These are phyloP conservation scores for Serripes groenlandicus DNA, from an alignment of 2,888 invertebrate species.

Conservation along the genomic window DNA sequence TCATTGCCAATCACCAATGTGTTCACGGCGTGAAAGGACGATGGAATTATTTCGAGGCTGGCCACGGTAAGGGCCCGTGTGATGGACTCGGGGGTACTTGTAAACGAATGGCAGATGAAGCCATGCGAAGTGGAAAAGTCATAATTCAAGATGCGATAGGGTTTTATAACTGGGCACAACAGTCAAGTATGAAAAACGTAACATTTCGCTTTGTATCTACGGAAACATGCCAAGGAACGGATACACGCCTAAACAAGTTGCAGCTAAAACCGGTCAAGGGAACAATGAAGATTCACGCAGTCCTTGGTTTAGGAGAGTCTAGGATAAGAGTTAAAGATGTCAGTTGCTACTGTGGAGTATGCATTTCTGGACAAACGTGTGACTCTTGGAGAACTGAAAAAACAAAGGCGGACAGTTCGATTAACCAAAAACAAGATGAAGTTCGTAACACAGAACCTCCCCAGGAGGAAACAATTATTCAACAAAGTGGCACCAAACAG, in stretches of 20 bases:
- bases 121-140: conserved; percentile 22
- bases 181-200: conserved; percentile 37
- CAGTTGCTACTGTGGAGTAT: conserved; percentile 25
- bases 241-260: background rate
- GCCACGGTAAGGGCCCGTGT: conserved; percentile 58
- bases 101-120: conserved; percentile 54
- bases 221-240: conserved; percentile 2
- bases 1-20: conserved; percentile 39
- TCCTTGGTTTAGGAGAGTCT: background rate
- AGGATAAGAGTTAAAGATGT: background rate
- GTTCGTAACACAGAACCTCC: too few relatives aligned
- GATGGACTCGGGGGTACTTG: conserved; percentile 55
- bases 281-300: conserved; percentile 30
- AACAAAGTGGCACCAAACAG: too few relatives aligned
- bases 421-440: too few relatives aligned
- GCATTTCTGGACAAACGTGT: too few relatives aligned
- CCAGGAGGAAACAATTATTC: too few relatives aligned
- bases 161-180: conserved; percentile 40
- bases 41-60: conserved; percentile 63
- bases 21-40: conserved; percentile 22
- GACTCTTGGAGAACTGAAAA: too few relatives aligned
- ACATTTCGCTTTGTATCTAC: conserved; percentile 30
- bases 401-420: too few relatives aligned
- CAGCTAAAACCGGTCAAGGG: conserved; percentile 17
- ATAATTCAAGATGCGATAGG: conserved; percentile 36